Base-by-base conservation (phyloP, 2,888 invertebrate genomes). In the Uloborus plumipes region DNA sequence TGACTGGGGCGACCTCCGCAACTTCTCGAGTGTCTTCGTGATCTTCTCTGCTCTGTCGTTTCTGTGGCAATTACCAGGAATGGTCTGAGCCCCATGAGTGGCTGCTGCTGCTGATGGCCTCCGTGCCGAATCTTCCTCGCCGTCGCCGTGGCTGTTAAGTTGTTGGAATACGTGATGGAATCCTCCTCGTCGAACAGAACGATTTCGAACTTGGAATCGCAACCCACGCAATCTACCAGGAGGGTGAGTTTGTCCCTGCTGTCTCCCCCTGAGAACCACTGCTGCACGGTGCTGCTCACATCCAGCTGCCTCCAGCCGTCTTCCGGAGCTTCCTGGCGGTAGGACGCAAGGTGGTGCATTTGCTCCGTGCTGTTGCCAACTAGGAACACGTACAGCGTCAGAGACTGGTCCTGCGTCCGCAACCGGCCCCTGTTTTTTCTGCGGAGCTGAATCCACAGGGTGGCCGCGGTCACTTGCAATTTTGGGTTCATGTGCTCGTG, bases 281-380 rank as follows among this genome's bases (percentile, higher is more conserved):
- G 91, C 86, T 93, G 92, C 81, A 94, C 94, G 67, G 93, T 93
- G 83, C 91, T 90, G 85, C 95, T 95, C 87, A 96, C 91, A 90
- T 96, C 95, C 87, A 96, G 91, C 87, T 94, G 94, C 89, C 94
- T 94, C 96, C 96, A 96, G 67, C 94, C 95, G 85, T 93, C 91
- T 85, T 92, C 91, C 67, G 92, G 91, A 76, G 92, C 91, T 88
- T 93, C 91, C 86, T 93, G 90, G 69, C 90, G 88, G 82, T 91
- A 89, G 13, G 92, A 91, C 59, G 91, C 90, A 86, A 91, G 89
- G 88, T 93, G 88, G 88, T 91, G 91, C 72, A 92, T 91, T 1
- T 77, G 73, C 31, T 67, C 78, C 4, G 78, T 79, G 47, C 86
- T 87, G 73, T 86, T 87, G 50, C 84, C 83, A 39, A 93, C 92